Percentiles rank a stretch among this genome's conserved stretches.
Evolutionary conservation across 2,888 invertebrate species (phyloP).

Genomic region (Druceiella hillmani): DNA sequence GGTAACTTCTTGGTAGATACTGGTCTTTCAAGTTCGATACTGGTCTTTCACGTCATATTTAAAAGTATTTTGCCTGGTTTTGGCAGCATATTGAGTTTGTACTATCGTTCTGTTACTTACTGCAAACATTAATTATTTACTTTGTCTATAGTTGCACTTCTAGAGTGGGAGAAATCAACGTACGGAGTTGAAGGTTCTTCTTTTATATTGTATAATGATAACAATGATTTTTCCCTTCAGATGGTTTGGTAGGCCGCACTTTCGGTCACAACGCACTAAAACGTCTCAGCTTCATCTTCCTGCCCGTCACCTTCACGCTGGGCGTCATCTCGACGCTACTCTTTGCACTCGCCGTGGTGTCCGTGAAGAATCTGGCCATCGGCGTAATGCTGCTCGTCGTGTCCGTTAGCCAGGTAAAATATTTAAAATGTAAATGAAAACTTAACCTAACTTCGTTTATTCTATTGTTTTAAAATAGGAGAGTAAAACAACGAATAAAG

Average conservation of each 20-base stretch:
- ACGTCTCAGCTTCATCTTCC: conserved; percentile 62
- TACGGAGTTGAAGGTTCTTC: no score
- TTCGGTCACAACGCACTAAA: conserved; percentile 68
- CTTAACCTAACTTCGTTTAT: neutral
- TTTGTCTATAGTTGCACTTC: no score
- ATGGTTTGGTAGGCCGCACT: conserved; percentile 55
- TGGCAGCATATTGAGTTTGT: no score
- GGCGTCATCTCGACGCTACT: conserved; percentile 70
- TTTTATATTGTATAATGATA: no score
- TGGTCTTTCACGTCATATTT: no score
- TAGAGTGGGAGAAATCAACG: no score
- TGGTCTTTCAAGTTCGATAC: no score
- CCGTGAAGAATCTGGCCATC: conserved; percentile 67
- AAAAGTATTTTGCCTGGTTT: no score
- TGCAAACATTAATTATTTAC: no score
- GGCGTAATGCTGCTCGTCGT: conserved; percentile 60
- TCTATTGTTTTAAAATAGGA: neutral
- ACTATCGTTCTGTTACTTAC: no score
- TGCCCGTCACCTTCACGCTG: conserved; percentile 70
- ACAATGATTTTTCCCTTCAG: conserved; percentile 28
- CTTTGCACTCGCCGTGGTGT: conserved; percentile 64
- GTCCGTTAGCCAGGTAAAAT: conserved; percentile 51
- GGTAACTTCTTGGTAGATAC: no score
- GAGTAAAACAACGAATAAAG: neutral
- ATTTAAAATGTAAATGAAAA: neutral